Evolutionary conservation across 2,797 vertebrate species (phyloP).

Genomic region (Muscicapa comitata): DNA sequence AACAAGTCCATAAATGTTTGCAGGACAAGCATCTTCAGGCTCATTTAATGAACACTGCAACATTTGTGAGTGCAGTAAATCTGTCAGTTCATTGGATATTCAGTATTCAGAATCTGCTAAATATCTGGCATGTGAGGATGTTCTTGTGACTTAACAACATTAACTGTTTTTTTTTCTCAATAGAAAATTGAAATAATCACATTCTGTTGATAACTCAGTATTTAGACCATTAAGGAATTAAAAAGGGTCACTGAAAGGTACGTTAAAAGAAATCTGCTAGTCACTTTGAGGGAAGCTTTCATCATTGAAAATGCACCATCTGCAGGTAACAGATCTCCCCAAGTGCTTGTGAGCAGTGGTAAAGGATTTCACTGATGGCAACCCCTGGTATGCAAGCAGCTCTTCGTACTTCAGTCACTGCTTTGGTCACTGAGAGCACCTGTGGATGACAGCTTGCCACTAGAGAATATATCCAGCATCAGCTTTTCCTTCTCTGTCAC

Average conservation of each 20-base stretch:
- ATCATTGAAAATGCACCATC: background rate
- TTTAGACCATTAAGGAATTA: background rate
- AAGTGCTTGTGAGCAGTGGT: background rate
- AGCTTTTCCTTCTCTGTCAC: conserved; percentile 19
- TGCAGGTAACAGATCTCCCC: background rate
- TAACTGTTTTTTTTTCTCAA: background rate
- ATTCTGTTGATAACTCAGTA: background rate
- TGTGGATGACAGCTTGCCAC: background rate
- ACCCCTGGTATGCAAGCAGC: background rate
- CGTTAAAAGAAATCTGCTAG: background rate
- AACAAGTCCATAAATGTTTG: background rate
- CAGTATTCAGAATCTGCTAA: background rate
- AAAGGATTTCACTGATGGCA: background rate
- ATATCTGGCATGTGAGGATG: background rate
- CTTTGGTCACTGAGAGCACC: conserved; percentile 18
- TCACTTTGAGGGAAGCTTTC: background rate
- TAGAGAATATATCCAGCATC: background rate
- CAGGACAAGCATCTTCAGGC: background rate
- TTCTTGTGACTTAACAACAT: background rate
- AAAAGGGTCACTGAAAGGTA: background rate
- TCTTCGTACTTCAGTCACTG: background rate
- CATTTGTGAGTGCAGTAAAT: background rate
- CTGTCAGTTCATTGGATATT: background rate
- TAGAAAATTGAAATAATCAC: background rate
- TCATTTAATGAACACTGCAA: background rate